These are phyloP conservation scores for Galerucella pusilla DNA, from an alignment of 2,888 invertebrate genomes.

Conservation along the genomic window DNA sequence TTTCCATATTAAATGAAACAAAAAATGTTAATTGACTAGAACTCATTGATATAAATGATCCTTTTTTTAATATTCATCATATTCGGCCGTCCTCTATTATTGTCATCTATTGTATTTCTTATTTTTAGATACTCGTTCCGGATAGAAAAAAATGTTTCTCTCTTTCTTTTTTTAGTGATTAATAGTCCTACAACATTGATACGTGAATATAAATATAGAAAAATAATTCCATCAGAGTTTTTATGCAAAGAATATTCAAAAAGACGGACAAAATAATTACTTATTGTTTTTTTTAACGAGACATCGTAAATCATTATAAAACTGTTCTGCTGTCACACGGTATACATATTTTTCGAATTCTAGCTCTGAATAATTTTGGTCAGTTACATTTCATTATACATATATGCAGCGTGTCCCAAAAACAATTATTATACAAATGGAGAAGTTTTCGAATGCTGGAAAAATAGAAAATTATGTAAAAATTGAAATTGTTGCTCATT, in stretches of 20 bases:
- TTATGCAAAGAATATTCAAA: conserved; percentile 40
- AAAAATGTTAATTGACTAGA: conserved; percentile 3
- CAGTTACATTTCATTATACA: no score
- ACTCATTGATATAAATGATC: conserved; percentile 17
- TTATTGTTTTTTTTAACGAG: conserved; percentile 44
- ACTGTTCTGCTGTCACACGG: conserved; percentile 14
- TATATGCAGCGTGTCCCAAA: no score
- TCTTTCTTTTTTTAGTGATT: conserved; percentile 21
- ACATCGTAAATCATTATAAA: conserved; percentile 41
- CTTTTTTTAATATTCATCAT: conserved; percentile 6
- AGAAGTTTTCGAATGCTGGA: no score
- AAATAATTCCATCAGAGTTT: conserved; percentile 36
- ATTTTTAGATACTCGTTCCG: neutral
- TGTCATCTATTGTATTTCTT: conserved; percentile 3
- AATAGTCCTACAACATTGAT: conserved; percentile 22
- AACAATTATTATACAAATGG: no score
- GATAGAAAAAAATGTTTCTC: neutral
- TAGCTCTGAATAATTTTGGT: no score
- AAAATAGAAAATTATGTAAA: no score
- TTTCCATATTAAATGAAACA: conserved; percentile 1
- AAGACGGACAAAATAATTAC: conserved; percentile 44
- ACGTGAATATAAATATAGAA: conserved; percentile 5
- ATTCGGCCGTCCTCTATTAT: neutral
- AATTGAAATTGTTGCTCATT: no score
- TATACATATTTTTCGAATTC: neutral